Evolutionary conservation across 2,797 vertebrate genomes (phyloP).

Genomic region (Scleropages formosus): DNA sequence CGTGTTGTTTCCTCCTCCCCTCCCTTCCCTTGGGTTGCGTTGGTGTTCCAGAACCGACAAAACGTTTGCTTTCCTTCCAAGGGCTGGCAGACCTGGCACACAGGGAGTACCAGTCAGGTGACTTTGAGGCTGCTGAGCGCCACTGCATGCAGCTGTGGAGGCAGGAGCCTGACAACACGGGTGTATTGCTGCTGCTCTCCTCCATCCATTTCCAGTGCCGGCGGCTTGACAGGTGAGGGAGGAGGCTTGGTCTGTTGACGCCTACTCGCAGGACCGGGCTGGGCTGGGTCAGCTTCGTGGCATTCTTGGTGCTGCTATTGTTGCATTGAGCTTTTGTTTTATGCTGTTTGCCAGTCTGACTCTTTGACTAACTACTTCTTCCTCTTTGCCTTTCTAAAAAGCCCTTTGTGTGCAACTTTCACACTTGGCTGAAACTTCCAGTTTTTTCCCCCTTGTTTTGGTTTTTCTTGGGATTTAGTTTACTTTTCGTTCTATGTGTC

Average conservation of each 20-base stretch:
- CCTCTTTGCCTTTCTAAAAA: neutral
- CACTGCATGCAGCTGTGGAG: conserved; percentile 99
- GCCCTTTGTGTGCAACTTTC: neutral
- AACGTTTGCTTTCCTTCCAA: conserved; percentile 99
- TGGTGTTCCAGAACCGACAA: conserved; percentile 99
- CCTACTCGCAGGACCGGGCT: neutral
- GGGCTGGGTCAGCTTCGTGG: neutral
- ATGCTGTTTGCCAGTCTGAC: neutral
- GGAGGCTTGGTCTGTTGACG: conserved; percentile 33
- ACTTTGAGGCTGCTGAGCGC: conserved; percentile 98
- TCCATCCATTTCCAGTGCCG: conserved; percentile 99
- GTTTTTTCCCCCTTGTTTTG: neutral
- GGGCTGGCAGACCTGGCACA: conserved; percentile 99
- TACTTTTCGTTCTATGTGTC: neutral
- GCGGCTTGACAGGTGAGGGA: conserved; percentile 92
- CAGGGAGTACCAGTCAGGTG: conserved; percentile 98
- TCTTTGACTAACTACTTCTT: neutral
- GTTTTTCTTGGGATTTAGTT: neutral
- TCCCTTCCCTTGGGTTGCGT: conserved; percentile 82
- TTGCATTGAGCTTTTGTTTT: neutral
- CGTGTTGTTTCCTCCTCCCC: conserved; percentile 78
- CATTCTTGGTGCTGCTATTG: neutral
- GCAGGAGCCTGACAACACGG: conserved; percentile 98
- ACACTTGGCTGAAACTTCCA: neutral
- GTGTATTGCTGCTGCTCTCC: conserved; percentile 92